Percentiles rank a stretch among this genome's conserved stretches.
Evolutionary conservation across 2,113 vertebrate genomes (phyloP).

Genomic region (Tetrao urogallus): DNA sequence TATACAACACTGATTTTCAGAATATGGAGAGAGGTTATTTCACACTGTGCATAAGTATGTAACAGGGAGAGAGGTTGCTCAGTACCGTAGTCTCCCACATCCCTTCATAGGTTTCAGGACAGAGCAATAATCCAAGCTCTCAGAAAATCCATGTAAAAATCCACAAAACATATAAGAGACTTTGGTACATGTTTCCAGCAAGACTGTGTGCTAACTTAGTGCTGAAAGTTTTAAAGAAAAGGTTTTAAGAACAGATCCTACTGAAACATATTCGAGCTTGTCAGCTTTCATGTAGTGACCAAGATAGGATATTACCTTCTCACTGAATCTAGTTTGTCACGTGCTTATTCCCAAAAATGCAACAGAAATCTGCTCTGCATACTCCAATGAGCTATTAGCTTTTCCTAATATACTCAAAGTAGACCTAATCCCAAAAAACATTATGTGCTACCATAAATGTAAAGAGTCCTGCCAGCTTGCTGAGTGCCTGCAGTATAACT

Average conservation of each 20-base stretch:
- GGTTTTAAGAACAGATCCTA: not conserved
- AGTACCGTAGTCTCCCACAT: not conserved
- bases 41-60: not conserved
- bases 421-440: not conserved
- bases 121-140: not conserved
- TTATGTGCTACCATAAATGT: not conserved
- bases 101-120: not conserved
- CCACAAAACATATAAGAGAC: not conserved
- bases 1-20: not conserved
- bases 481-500: not conserved
- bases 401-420: not conserved
- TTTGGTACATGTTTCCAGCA: not conserved
- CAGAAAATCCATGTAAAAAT: not conserved
- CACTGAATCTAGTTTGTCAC: not conserved
- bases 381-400: not conserved
- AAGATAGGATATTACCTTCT: not conserved
- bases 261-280: not conserved
- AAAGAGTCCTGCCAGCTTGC: not conserved
- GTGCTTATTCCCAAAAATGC: not conserved
- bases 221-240: not conserved
- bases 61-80: not conserved
- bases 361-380: fast-evolving
- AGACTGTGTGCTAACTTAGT: not conserved
- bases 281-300: not conserved
- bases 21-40: not conserved